Conservation (phyloP, 2,888 invertebrate species). For the Charanyca ferruginea region DNA sequence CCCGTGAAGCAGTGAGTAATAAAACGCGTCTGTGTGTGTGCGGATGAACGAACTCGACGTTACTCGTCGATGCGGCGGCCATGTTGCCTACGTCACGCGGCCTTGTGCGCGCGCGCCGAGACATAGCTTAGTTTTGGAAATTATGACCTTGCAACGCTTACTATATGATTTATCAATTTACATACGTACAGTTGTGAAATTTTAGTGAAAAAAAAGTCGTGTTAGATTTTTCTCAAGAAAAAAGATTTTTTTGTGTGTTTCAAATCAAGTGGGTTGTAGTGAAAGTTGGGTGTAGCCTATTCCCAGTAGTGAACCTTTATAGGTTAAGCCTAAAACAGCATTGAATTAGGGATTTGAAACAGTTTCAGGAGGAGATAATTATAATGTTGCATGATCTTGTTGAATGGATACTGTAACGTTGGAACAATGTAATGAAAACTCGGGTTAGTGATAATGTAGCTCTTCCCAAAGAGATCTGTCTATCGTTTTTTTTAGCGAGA, state of each 20-base stretch:
- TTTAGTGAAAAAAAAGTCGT: slow-evolving; percentile 27
- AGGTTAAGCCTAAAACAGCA: neutral
- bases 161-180: slow-evolving; percentile 62
- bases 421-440: neutral
- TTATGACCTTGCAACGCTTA: slow-evolving; percentile 58
- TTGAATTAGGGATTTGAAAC: neutral
- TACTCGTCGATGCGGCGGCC: slow-evolving; percentile 53
- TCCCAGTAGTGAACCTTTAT: neutral
- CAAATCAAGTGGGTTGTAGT: neutral
- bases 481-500: neutral
- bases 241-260: neutral
- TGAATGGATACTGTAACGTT: neutral
- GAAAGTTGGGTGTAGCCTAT: slow-evolving; percentile 1
- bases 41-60: slow-evolving; percentile 64
- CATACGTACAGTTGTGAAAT: slow-evolving; percentile 53
- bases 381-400: neutral
- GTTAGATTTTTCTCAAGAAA: neutral
- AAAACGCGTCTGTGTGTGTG: slow-evolving; percentile 49
- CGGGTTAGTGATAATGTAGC: neutral
- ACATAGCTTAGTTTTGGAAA: slow-evolving; percentile 56
- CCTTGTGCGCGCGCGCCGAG: slow-evolving; percentile 60
- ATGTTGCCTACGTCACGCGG: slow-evolving; percentile 64
- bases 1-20: slow-evolving; percentile 48
- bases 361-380: neutral
- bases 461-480: neutral